Conservation (phyloP, 2,797 vertebrate genomes). For the Apogon talboti region DNA sequence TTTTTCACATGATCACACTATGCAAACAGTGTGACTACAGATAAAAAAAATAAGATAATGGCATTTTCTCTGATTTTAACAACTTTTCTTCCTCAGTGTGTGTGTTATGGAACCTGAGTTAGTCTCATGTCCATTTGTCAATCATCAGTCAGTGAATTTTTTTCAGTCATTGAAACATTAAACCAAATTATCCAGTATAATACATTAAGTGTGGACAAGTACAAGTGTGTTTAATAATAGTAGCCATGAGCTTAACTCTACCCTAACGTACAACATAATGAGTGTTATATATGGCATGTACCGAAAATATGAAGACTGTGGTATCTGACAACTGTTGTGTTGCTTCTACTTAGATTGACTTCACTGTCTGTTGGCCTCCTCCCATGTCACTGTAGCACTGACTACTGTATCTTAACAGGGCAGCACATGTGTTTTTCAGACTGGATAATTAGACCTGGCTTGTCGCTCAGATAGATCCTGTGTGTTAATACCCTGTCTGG, state of each 20-base stretch:
- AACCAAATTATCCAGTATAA: too few species aligned
- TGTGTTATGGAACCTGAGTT: background rate
- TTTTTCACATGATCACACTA: background rate
- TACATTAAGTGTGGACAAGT: background rate
- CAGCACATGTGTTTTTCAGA: constrained; percentile 33
- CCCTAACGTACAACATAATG: background rate
- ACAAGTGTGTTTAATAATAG: background rate
- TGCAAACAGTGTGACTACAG: background rate
- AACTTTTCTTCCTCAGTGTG: background rate
- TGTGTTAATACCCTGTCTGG: constrained; percentile 68
- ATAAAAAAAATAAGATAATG: background rate
- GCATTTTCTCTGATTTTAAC: background rate
- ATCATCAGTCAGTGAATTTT: background rate
- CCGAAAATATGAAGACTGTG: background rate
- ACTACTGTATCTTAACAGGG: constrained; percentile 4
- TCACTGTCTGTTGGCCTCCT: background rate
- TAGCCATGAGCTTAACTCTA: background rate
- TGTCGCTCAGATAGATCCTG: constrained; percentile 60
- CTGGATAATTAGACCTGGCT: constrained; percentile 52
- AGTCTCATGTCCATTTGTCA: background rate
- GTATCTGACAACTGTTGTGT: background rate
- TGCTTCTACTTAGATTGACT: background rate
- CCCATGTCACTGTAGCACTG: background rate
- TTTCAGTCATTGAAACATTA: too few species aligned
- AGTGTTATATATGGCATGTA: background rate